A percentile compares a stretch with the other conserved stretches of the same genome.
Conservation (phyloP, 1,140 invertebrate species). For the Spodoptera litura region DNA sequence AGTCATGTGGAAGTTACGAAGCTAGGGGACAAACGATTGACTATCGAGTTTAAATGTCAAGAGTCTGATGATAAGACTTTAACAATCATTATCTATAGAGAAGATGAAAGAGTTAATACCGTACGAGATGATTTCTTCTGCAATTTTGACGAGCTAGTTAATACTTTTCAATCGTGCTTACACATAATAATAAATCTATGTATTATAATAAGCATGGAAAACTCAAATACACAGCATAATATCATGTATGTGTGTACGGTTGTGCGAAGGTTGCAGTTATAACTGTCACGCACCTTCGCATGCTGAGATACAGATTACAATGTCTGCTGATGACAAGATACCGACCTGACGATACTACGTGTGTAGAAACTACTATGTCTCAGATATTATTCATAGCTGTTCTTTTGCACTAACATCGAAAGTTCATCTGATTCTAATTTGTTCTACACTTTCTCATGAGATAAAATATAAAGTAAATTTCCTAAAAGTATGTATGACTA, state of each 20-base stretch:
- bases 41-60: background rate
- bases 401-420: background rate
- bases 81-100: too few species aligned
- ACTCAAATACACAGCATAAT: background rate
- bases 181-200: too few species aligned
- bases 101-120: background rate
- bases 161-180: background rate
- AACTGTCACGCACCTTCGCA: slow-evolving; percentile 23
- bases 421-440: too few species aligned
- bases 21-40: slow-evolving; percentile 58
- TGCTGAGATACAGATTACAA: slow-evolving; percentile 27
- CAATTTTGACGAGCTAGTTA: too few species aligned
- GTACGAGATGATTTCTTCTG: too few species aligned
- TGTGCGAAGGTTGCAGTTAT: background rate
- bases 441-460: too few species aligned
- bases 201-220: background rate
- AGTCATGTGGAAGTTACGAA: slow-evolving; percentile 60
- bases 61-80: slow-evolving; percentile 4
- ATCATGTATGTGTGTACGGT: background rate
- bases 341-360: background rate
- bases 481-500: background rate
- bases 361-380: slow-evolving; percentile 16
- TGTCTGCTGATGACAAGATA: slow-evolving; percentile 27
- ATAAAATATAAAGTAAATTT: background rate
- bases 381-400: slow-evolving; percentile 24